Percentiles rank a stretch among this genome's conserved stretches.
phyloP scores from a whole-genome alignment of 2,797 vertebrate species.

The Avahi laniger region DNA sequence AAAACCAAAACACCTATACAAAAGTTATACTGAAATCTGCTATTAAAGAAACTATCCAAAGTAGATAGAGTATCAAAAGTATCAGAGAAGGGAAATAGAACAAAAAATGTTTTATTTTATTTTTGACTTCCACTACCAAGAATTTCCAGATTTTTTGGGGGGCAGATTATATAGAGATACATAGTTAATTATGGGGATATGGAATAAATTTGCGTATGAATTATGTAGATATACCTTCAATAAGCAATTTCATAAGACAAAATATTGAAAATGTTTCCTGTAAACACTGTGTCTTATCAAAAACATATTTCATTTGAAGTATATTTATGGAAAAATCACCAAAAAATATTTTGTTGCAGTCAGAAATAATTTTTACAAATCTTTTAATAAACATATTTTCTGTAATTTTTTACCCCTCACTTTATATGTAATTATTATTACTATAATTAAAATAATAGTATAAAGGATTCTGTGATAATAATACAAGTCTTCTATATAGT shows the following conservation, averaged over 20 bases:
- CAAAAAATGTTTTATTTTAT: not conserved
- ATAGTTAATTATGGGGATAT: not conserved
- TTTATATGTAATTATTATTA: not conserved
- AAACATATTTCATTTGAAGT: not conserved
- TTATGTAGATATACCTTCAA: not conserved
- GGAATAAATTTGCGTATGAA: not conserved
- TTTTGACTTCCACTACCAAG: constrained; percentile 8
- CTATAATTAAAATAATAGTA: not conserved
- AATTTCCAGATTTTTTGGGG: not conserved
- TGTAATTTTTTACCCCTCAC: not conserved
- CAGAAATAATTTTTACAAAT: not conserved
- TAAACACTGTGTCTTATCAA: not conserved
- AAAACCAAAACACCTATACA: constrained; percentile 2
- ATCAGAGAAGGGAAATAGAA: not conserved
- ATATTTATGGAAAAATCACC: not conserved
- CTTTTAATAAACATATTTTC: not conserved
- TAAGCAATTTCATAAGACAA: not conserved
- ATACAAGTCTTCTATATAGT: not conserved
- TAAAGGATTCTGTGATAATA: not conserved
- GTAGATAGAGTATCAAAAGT: not conserved
- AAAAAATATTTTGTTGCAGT: not conserved
- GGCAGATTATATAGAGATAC: not conserved
- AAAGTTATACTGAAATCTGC: not conserved
- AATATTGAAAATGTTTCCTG: not conserved
- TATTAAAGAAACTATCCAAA: not conserved